phyloP scores from a whole-genome alignment of 2,113 vertebrate species.

The Pipra filicauda region DNA sequence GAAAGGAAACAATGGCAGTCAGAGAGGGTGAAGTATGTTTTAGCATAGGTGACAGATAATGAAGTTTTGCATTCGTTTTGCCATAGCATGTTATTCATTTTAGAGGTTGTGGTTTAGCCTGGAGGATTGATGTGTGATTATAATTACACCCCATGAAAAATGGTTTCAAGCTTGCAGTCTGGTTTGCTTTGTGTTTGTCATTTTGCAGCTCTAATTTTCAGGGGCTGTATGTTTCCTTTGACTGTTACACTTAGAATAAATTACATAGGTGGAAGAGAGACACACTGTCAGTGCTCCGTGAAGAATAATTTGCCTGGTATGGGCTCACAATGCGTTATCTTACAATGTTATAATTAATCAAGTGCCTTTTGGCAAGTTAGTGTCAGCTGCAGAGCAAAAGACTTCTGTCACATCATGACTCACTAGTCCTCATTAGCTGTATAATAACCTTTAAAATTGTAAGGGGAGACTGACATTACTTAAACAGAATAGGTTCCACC shows the following conservation, averaged over 20 bases:
- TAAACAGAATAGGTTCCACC: neutral
- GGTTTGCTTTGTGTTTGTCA: conserved; percentile 18
- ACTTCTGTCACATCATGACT: conserved; percentile 8
- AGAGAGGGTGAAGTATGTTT: neutral
- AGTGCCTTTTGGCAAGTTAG: neutral
- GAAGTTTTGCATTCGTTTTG: neutral
- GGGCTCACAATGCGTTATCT: conserved; percentile 26
- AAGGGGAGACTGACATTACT: neutral
- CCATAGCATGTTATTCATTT: neutral
- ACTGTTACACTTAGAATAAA: conserved; percentile 24
- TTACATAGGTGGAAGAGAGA: conserved; percentile 42
- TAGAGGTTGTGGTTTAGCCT: neutral
- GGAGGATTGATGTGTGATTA: neutral
- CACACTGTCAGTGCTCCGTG: neutral
- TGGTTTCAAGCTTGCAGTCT: neutral
- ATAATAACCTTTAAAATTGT: conserved; percentile 17
- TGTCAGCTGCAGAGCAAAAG: conserved; percentile 30
- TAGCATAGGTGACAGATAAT: neutral
- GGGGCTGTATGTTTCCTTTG: neutral
- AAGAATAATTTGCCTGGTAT: conserved; percentile 42
- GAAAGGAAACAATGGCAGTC: neutral
- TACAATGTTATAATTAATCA: conserved; percentile 38
- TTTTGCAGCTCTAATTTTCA: conserved; percentile 26
- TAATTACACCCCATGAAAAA: conserved; percentile 35
- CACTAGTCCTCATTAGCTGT: neutral